Conservation (phyloP, 2,113 vertebrate species). For the Coregonus clupeaformis region DNA sequence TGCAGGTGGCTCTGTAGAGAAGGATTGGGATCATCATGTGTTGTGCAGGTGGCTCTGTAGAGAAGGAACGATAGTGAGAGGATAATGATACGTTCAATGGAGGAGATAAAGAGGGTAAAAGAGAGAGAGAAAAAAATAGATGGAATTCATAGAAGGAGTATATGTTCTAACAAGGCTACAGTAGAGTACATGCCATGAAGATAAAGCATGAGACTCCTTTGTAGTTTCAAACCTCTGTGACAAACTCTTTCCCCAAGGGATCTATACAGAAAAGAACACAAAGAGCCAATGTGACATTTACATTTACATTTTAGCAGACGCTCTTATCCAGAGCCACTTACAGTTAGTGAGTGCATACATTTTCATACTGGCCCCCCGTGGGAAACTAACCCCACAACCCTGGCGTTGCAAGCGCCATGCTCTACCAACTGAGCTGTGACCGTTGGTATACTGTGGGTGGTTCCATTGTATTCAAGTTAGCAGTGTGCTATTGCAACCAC, state of each 20-base stretch:
- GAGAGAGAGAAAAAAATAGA: not conserved
- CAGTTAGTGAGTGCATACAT: too few relatives aligned
- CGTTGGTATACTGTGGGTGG: not conserved
- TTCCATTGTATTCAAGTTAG: not conserved
- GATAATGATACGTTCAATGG: constrained; percentile 39
- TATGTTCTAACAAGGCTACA: not conserved
- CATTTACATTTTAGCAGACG: too few relatives aligned
- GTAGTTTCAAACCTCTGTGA: not conserved
- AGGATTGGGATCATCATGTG: constrained; percentile 1
- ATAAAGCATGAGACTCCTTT: not conserved
- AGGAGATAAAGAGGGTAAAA: constrained; percentile 3
- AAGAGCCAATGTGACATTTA: not conserved
- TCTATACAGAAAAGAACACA: not conserved
- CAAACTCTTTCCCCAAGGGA: not conserved
- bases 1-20: not conserved
- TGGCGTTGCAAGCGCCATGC: too few relatives aligned
- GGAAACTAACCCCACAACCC: too few relatives aligned
- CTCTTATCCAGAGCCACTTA: too few relatives aligned
- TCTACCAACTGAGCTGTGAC: too few relatives aligned
- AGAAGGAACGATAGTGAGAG: constrained; percentile 13
- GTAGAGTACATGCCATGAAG: not conserved
- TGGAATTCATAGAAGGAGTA: not conserved
- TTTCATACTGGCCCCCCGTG: too few relatives aligned
- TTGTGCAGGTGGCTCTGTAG: constrained; percentile 17
- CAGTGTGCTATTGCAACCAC: not conserved